These are phyloP conservation scores for Antechinus flavipes DNA, from an alignment of 2,113 vertebrate species.

Conservation along the genomic window DNA sequence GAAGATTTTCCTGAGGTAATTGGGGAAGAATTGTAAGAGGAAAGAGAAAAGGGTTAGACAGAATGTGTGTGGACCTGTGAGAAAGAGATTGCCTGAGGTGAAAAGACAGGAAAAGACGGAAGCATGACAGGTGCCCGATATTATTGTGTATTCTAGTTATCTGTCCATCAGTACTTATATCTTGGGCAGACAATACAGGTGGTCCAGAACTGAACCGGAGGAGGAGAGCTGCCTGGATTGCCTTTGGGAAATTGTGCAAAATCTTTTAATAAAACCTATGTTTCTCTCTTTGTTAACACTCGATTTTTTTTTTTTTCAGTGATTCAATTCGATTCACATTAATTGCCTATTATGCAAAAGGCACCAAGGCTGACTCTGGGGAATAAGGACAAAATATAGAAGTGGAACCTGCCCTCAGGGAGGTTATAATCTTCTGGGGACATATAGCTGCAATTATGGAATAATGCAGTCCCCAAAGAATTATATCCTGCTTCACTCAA, in stretches of 20 bases:
- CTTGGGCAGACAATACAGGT: neutral
- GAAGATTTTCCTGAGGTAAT: neutral
- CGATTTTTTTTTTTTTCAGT: neutral
- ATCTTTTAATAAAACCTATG: neutral
- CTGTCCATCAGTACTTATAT: neutral
- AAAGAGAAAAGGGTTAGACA: neutral
- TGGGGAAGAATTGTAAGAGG: neutral
- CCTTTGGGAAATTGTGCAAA: neutral
- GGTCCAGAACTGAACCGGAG: neutral
- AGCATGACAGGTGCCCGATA: neutral
- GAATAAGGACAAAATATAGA: neutral
- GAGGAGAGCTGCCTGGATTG: neutral
- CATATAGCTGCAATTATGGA: neutral
- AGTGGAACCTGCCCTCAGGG: neutral
- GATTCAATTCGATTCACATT: neutral
- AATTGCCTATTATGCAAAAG: neutral
- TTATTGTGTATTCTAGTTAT: slow-evolving; percentile 11
- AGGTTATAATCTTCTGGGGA: neutral
- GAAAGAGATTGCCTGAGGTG: neutral
- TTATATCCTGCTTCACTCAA: neutral
- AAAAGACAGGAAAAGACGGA: neutral
- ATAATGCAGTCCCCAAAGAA: neutral
- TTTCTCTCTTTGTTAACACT: neutral
- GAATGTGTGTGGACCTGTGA: neutral
- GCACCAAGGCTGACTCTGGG: neutral